Evolutionary conservation across 2,113 vertebrate genomes (phyloP).

Genomic region (Eubucco bourcierii): DNA sequence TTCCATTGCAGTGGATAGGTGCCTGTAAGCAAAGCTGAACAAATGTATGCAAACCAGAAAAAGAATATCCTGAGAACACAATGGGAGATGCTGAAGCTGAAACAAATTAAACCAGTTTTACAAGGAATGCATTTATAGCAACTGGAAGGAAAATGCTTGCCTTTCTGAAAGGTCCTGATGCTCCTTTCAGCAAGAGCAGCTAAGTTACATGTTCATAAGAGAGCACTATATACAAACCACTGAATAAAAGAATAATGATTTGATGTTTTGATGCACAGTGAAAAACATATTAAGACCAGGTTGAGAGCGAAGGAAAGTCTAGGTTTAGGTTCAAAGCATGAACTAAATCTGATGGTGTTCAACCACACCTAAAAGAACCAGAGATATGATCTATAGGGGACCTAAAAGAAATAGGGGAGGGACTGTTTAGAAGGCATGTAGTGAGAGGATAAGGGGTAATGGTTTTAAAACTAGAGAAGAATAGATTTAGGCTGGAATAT

Average conservation of each 20-base stretch:
- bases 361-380: neutral
- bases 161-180: neutral
- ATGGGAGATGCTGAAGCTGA: neutral
- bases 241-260: neutral
- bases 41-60: neutral
- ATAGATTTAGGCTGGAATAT: too few species aligned
- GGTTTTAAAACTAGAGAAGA: too few species aligned
- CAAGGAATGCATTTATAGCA: neutral
- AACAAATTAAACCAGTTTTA: neutral
- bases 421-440: too few species aligned
- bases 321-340: neutral
- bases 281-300: neutral
- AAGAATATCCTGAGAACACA: neutral
- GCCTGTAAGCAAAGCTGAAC: conserved; percentile 46
- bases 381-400: neutral
- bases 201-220: neutral
- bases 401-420: too few species aligned
- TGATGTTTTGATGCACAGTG: neutral
- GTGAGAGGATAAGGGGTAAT: too few species aligned
- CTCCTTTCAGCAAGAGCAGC: neutral
- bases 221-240: neutral
- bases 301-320: neutral
- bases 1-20: conserved; percentile 41
- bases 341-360: neutral
- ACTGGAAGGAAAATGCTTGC: neutral